Percentiles rank a stretch among this genome's conserved stretches.
These are phyloP conservation scores for Monarcha castaneiventris DNA, from an alignment of 2,113 vertebrate species.

Conservation along the genomic window DNA sequence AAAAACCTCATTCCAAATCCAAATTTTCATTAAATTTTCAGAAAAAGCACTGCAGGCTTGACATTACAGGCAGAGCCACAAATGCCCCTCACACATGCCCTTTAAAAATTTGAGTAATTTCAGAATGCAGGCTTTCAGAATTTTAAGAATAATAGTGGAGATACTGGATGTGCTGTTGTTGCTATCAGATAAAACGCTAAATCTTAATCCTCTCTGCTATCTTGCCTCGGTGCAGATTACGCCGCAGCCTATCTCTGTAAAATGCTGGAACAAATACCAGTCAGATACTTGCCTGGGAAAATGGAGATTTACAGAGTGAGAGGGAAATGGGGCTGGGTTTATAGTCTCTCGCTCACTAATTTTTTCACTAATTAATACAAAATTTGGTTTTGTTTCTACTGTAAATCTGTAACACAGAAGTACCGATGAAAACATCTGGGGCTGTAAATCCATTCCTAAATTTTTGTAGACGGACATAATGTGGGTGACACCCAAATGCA, in stretches of 20 bases:
- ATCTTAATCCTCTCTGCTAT: neutral
- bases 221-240: neutral
- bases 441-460: neutral
- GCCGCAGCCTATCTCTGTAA: neutral
- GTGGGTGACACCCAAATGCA: neutral
- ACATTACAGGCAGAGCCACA: neutral
- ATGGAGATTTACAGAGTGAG: neutral
- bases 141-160: neutral
- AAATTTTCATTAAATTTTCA: slow-evolving; percentile 48
- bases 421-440: neutral
- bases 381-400: neutral
- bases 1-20: slow-evolving; percentile 40
- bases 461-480: neutral
- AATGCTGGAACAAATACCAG: neutral
- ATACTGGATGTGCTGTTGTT: neutral
- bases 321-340: neutral
- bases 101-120: neutral
- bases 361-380: neutral
- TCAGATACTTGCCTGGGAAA: neutral
- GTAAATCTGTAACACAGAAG: neutral
- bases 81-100: neutral
- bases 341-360: neutral
- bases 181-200: neutral
- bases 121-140: neutral
- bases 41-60: neutral